Percentiles rank a stretch among this genome's conserved stretches.
Conservation (phyloP, 2,113 vertebrate species). For the Perccottus glenii region DNA sequence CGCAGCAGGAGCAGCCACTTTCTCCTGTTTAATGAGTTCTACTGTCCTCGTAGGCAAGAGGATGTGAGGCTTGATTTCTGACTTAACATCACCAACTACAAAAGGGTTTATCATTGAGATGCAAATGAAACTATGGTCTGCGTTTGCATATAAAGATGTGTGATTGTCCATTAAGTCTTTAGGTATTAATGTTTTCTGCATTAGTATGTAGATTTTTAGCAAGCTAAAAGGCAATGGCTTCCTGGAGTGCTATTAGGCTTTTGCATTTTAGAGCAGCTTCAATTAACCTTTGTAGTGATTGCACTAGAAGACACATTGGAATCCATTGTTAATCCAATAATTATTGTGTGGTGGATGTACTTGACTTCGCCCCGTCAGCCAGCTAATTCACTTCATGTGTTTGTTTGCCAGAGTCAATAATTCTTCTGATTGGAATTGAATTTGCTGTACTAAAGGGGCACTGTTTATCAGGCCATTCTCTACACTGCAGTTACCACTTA, state of each 20-base stretch:
- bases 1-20: constrained; percentile 50
- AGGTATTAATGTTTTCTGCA: constrained; percentile 16
- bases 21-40: constrained; percentile 59
- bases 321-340: constrained; percentile 67
- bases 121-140: background rate
- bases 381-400: constrained; percentile 51
- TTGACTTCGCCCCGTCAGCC: constrained; percentile 48
- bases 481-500: constrained; percentile 9
- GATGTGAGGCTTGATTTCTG: constrained; percentile 33
- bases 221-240: constrained; percentile 38
- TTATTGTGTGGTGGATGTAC: constrained; percentile 61
- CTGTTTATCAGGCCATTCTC: constrained; percentile 32
- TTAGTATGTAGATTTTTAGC: constrained; percentile 43
- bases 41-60: constrained; percentile 44
- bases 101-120: background rate
- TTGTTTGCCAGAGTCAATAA: constrained; percentile 57
- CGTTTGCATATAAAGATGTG: background rate
- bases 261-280: constrained; percentile 58
- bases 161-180: constrained; percentile 1
- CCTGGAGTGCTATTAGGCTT: constrained; percentile 47
- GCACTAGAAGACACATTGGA: constrained; percentile 43
- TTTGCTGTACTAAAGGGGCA: constrained; percentile 38
- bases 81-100: constrained; percentile 23
- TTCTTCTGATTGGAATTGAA: constrained; percentile 48
- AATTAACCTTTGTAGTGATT: constrained; percentile 71